These are phyloP conservation scores for Dicycla oo DNA, from an alignment of 2,888 invertebrate species.

Conservation along the genomic window DNA sequence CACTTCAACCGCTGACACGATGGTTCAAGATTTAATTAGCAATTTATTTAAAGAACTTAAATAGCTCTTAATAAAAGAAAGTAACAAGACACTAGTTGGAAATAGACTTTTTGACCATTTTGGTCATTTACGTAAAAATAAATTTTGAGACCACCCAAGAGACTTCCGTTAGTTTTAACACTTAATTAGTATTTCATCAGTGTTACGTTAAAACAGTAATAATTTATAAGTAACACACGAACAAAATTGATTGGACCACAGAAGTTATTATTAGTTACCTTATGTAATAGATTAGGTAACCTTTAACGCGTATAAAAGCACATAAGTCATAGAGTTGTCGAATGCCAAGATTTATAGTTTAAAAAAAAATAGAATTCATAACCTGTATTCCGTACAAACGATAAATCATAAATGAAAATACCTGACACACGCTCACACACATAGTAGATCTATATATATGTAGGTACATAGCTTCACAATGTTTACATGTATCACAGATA, in stretches of 20 bases:
- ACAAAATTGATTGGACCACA: slow-evolving; percentile 31
- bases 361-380: slow-evolving; percentile 36
- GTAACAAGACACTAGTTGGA: not conserved
- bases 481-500: slow-evolving; percentile 1
- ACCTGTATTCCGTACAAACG: slow-evolving; percentile 39
- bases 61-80: not conserved
- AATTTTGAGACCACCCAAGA: slow-evolving; percentile 55
- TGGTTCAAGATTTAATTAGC: not conserved
- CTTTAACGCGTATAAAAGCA: slow-evolving; percentile 24
- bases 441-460: not conserved
- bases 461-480: not conserved
- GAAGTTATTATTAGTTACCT: slow-evolving; percentile 4
- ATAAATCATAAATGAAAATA: slow-evolving; percentile 46
- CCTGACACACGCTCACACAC: slow-evolving; percentile 3
- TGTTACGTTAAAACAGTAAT: slow-evolving; percentile 31
- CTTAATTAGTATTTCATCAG: slow-evolving; percentile 58
- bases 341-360: slow-evolving; percentile 36
- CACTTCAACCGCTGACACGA: not conserved
- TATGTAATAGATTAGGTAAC: slow-evolving; percentile 36
- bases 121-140: slow-evolving; percentile 56
- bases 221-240: slow-evolving; percentile 21
- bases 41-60: not conserved
- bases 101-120: not conserved
- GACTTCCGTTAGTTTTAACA: slow-evolving; percentile 47
- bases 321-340: slow-evolving; percentile 41